A percentile compares a stretch with the other conserved stretches of the same genome.
phyloP scores from a whole-genome alignment of 2,888 invertebrate genomes.

The Morinoia aosen region DNA sequence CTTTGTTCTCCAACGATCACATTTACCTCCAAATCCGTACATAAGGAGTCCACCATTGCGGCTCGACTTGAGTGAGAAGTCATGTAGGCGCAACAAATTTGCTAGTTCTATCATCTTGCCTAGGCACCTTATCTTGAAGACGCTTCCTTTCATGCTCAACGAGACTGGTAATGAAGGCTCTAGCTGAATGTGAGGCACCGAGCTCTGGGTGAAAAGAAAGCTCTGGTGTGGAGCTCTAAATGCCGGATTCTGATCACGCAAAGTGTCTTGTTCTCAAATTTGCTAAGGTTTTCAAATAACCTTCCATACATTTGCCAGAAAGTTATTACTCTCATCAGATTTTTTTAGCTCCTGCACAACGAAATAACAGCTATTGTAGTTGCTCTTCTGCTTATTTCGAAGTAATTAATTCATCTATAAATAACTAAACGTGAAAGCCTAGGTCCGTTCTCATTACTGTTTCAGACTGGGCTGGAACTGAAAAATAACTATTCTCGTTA shows the following conservation, averaged over 20 bases:
- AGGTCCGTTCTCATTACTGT: too few species aligned
- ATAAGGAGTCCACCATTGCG: background rate
- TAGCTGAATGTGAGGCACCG: background rate
- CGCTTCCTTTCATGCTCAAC: conserved; percentile 36
- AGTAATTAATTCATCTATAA: too few species aligned
- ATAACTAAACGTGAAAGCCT: too few species aligned
- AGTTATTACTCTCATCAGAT: background rate
- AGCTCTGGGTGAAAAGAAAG: background rate
- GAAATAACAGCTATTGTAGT: too few species aligned
- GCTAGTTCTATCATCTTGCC: background rate
- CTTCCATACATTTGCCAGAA: background rate
- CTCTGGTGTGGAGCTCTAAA: background rate
- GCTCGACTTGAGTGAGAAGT: background rate
- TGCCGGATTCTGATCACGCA: background rate
- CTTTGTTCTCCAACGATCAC: background rate
- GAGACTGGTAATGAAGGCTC: background rate
- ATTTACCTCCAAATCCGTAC: background rate
- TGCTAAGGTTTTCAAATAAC: background rate
- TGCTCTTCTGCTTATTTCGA: too few species aligned
- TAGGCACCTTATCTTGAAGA: conserved; percentile 14
- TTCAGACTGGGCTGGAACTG: too few species aligned
- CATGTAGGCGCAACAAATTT: background rate
- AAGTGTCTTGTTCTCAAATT: background rate
- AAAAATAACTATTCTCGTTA: too few species aligned
- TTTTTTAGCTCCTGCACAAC: background rate